Percentiles rank a stretch among this genome's conserved stretches.
Conservation (phyloP, 2,113 vertebrate genomes). For the Dasyurus viverrinus region DNA sequence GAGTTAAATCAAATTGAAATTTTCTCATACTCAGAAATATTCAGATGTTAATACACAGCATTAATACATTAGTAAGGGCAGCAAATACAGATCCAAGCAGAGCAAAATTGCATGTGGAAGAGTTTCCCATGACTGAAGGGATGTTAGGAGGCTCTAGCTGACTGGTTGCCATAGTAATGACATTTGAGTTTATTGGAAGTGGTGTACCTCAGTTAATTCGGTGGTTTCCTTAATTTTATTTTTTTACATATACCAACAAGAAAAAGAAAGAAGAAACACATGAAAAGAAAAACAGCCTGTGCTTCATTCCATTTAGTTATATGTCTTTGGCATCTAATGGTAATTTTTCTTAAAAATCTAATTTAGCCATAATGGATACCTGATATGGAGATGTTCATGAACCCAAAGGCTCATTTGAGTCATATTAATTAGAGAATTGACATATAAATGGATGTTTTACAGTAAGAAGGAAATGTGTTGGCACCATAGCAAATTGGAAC, state of each 20-base stretch:
- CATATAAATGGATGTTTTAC: background rate
- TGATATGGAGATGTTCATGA: background rate
- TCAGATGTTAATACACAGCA: slow-evolving; percentile 23
- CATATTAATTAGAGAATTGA: slow-evolving; percentile 43
- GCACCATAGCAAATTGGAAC: slow-evolving; percentile 38
- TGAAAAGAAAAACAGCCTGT: slow-evolving; percentile 2
- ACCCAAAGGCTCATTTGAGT: slow-evolving; percentile 24
- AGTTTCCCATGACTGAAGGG: slow-evolving; percentile 27
- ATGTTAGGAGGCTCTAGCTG: slow-evolving; percentile 38
- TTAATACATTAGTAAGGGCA: slow-evolving; percentile 40
- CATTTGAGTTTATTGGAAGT: slow-evolving; percentile 70
- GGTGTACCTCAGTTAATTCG: slow-evolving; percentile 57
- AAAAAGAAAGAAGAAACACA: slow-evolving; percentile 18
- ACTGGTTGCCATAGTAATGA: slow-evolving; percentile 75
- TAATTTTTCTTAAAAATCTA: background rate
- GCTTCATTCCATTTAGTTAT: slow-evolving; percentile 41
- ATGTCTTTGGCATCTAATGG: slow-evolving; percentile 35
- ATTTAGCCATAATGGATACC: slow-evolving; percentile 4
- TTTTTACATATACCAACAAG: slow-evolving; percentile 5
- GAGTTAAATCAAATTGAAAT: slow-evolving; percentile 32
- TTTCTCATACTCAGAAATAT: slow-evolving; percentile 3
- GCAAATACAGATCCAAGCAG: background rate
- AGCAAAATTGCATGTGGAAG: background rate
- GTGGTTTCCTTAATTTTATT: slow-evolving; percentile 56
- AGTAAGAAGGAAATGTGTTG: background rate